Evolutionary conservation across 2,797 vertebrate genomes (phyloP), one percentile per base, ranked within the genome.

Genomic region (Acanthurus lineatus): DNA sequence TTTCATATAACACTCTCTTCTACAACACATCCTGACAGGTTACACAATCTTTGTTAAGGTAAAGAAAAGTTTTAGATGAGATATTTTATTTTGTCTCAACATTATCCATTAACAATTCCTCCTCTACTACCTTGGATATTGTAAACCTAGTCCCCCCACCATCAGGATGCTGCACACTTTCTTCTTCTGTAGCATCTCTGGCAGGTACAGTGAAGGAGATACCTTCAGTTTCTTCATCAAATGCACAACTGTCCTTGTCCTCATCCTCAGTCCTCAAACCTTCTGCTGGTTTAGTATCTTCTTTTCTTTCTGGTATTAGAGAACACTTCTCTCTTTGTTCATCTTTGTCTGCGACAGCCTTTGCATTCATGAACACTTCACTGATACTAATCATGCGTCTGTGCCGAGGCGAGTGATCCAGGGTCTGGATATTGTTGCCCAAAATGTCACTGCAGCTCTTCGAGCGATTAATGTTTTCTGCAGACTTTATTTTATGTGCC

Each of bases 121-220:
- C 64, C 38, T 94, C 93, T 3, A 3, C 45, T 15, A 95, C 93
- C 79, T 90, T 94, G 25, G 73, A 81, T 68, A 95, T 92, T 11
- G n/a, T 91, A 73, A 96, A 96, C 59, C 94, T 88, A 0, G 74
- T 88, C n/a, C 44, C 86, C 2, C 77, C 66, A 1, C 81, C 74
- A 5, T 52, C 70, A 4, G 79, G 77, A n/a, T 53, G 74, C 57
- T 56, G 82, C 22, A 77, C 74, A 14, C 17, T 71, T 25, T 86
- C 74, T 51, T 85, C 87, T 8, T 89, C 74, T n/a, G 76, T 49
- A 42, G 85, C 92, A 49, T 94, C 94, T 61, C 73, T 90, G 80
- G 92, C 85, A 20, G 94, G 88, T 1, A 92, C 94, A 82, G 93
- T 93, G 83, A 94, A 94, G 84, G 94, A 80, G 0, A 95, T 95